phyloP scores from a whole-genome alignment of 2,888 invertebrate species.

The Ptilodon capucinus region DNA sequence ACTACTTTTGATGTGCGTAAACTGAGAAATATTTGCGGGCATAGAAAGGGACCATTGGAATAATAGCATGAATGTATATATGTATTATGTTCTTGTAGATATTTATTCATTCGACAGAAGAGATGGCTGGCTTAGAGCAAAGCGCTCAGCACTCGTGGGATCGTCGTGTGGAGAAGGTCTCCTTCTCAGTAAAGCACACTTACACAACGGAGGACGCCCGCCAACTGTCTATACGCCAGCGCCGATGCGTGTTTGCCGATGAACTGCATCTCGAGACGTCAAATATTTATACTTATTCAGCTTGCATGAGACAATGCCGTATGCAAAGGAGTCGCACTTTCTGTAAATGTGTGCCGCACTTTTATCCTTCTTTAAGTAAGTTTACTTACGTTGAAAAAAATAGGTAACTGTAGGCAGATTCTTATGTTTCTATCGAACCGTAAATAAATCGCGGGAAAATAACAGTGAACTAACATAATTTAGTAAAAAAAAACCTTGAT shows the following conservation, averaged over 20 bases:
- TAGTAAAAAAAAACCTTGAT: too few relatives aligned
- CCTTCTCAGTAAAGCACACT: slow-evolving; percentile 88
- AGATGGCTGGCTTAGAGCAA: slow-evolving; percentile 86
- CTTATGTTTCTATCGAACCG: too few relatives aligned
- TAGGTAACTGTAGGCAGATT: too few relatives aligned
- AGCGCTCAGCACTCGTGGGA: slow-evolving; percentile 88
- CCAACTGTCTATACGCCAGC: slow-evolving; percentile 85
- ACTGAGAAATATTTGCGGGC: neutral
- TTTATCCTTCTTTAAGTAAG: slow-evolving; percentile 84
- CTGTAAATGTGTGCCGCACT: slow-evolving; percentile 88
- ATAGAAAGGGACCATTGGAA: neutral
- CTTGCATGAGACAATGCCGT: slow-evolving; percentile 89
- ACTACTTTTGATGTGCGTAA: slow-evolving; percentile 71
- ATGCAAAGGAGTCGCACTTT: slow-evolving; percentile 84
- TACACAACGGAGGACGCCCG: slow-evolving; percentile 89
- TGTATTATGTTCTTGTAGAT: slow-evolving; percentile 55
- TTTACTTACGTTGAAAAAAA: too few relatives aligned
- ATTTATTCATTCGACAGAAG: slow-evolving; percentile 86
- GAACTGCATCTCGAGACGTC: slow-evolving; percentile 85
- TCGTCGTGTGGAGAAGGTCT: slow-evolving; percentile 81
- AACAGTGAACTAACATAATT: too few relatives aligned
- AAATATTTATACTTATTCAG: slow-evolving; percentile 86
- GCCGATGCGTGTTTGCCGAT: slow-evolving; percentile 88
- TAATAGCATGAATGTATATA: too few relatives aligned
- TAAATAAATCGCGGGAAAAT: too few relatives aligned